Evolutionary conservation across 2,113 vertebrate species (phyloP).

Genomic region (Plestiodon gilberti): DNA sequence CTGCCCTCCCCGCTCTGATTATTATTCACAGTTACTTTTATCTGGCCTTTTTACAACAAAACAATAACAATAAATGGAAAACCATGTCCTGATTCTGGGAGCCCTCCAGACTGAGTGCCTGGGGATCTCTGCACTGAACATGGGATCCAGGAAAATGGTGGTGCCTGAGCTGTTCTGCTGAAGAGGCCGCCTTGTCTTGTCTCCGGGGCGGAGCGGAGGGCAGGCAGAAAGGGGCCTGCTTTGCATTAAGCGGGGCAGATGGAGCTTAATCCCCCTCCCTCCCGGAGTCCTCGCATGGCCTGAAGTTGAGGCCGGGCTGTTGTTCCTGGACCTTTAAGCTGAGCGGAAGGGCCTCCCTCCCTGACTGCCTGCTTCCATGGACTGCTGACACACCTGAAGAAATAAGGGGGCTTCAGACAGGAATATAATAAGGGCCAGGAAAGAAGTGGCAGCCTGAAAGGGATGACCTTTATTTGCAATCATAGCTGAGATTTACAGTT

Average conservation of each 20-base stretch:
- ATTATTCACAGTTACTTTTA: too few relatives aligned
- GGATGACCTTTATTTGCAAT: slow-evolving; percentile 91
- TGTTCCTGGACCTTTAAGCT: slow-evolving; percentile 61
- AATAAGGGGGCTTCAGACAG: slow-evolving; percentile 74
- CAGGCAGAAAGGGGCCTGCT: slow-evolving; percentile 51
- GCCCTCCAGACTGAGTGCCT: background rate
- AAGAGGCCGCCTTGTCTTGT: background rate
- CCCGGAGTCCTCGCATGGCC: slow-evolving; percentile 46
- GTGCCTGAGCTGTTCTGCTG: accelerated
- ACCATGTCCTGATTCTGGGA: background rate
- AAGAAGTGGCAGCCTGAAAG: slow-evolving; percentile 84
- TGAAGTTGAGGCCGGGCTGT: slow-evolving; percentile 54
- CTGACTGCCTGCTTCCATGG: slow-evolving; percentile 71
- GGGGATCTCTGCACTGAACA: background rate
- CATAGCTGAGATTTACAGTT: slow-evolving; percentile 91
- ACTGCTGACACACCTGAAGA: slow-evolving; percentile 80
- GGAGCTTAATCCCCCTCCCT: slow-evolving; percentile 55
- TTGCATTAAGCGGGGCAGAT: slow-evolving; percentile 47
- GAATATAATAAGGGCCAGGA: slow-evolving; percentile 80
- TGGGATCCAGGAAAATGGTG: background rate
- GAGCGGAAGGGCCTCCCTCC: slow-evolving; percentile 61
- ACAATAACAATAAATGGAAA: too few relatives aligned
- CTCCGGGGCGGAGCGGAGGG: slow-evolving; percentile 12
- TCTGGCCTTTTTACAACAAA: too few relatives aligned
- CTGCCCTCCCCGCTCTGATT: too few relatives aligned